Base-by-base conservation (phyloP, 2,797 vertebrate genomes). In the Sebastes matsubarae region DNA sequence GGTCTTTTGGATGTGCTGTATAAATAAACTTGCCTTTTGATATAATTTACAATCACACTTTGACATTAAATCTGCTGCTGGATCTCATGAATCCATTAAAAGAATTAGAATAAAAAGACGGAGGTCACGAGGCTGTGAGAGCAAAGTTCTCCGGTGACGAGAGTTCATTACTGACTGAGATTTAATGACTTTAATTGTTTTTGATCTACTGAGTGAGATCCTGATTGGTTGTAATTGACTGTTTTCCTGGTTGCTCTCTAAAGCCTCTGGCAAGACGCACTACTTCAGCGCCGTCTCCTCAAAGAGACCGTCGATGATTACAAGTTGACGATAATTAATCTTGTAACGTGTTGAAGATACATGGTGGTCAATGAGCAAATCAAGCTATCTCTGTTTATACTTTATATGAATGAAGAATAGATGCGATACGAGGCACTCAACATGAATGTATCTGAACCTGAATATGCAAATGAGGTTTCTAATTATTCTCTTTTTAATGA, bases 121-220 rank as follows among this genome's bases (percentile, higher is more conserved):
- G 52, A 81, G 63, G 63, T 87, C 64, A 75, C 8, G 61, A 65
- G 58, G 63, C 75, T 60, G 32, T 24, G 32, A 34, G 72, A 84
- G 52, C 68, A 67, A 50, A 68, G 59, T 72, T 77, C 67, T 78
- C 57, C 32, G 18, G 73, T 79, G 77, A 82, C 3, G 8, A 72
- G 50, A 74, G 77, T 87, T 87, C 77, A 77, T 85, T 66, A 74
- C 72, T 64, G 64, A 29, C 69, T 77, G 74, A 73, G 58, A 85
- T 81, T 84, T 83, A 84, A 79, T 82, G 72, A 52, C 68, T 73
- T 29, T 80, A 82, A 91, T 82, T 81, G 81, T 77, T 87, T 87
- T 76, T 80, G 77, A 90, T 88, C 85, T 76, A 54, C 80, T 58
- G 68, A 86, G 75, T 29, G 65, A 81, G 80, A 79, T 71, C 46